Evolutionary conservation across 2,888 invertebrate genomes (phyloP), one percentile per base, ranked within the genome.

Genomic region (Rhingia rostrata): DNA sequence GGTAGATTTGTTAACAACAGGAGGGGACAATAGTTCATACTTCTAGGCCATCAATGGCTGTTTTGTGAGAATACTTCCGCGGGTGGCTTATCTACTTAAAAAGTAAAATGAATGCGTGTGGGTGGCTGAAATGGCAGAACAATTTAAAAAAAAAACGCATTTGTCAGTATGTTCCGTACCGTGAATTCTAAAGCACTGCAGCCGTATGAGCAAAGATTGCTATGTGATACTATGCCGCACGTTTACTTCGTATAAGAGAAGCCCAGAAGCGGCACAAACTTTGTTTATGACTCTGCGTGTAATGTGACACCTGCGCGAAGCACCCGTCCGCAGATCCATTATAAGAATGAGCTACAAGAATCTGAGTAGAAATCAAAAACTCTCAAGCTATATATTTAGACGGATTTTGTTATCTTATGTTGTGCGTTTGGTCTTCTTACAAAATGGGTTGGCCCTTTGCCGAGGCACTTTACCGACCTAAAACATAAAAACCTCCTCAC

Each of bases 231-330:
- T 22, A 2, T 2, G 22, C 22, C 22, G 22, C 22, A 22, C 2
- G 22, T 1, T 22, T 22, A 22, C 22, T 22, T 22, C 22, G 22
- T 22, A 43, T 53, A 58, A 51, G 66, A 35, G 58, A 74, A 74
- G 33, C 51, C 58, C 74, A 67, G 74, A 35, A 75, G 74, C 74
- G 58, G 41, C 39, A 51, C 66, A 43, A 51, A 41, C 32, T 66
- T 51, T n/a, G 33, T 39, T 77, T 32, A 22, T 22, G 22, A 2
- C 2, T 22, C 22, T 22, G 22, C 22, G 22, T 22, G 22, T 22
- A 22, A 22, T 22, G 22, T 77, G 47, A 77, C 77, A 77, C 61
- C 77, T 69, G 67, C 39, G 39, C 41, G 33, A 43, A 14, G 14
- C 43, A 39, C 39, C 35, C 33, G 39, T 45, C 5, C 30, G 5